A percentile compares a stretch with the other conserved stretches of the same genome.
phyloP scores from a whole-genome alignment of 2,888 invertebrate species.

The Chrysopilus asiliformis region DNA sequence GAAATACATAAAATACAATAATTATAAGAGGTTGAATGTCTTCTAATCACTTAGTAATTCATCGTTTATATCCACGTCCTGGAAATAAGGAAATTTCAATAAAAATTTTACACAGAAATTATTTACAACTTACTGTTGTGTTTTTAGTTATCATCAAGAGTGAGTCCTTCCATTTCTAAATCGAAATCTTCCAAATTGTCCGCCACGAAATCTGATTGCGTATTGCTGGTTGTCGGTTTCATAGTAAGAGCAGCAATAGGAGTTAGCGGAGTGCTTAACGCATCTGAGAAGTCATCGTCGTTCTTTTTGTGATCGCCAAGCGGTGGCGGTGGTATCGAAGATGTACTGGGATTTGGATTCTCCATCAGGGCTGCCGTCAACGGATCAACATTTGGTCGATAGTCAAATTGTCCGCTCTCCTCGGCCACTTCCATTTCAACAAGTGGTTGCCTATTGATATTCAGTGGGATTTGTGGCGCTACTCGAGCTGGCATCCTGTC shows the following conservation, averaged over 20 bases:
- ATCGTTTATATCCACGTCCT: slow-evolving; percentile 63
- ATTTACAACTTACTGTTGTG: slow-evolving; percentile 45
- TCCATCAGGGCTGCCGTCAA: background rate
- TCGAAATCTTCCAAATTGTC: slow-evolving; percentile 59
- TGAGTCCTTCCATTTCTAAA: slow-evolving; percentile 68
- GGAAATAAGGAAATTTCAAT: slow-evolving; percentile 24
- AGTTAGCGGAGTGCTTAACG: too few species aligned
- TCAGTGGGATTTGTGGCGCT: slow-evolving; percentile 43
- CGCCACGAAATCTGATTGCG: too few species aligned
- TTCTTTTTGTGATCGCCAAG: slow-evolving; percentile 25
- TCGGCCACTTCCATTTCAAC: slow-evolving; percentile 56
- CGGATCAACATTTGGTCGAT: slow-evolving; percentile 13
- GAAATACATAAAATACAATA: slow-evolving; percentile 1
- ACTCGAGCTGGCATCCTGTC: slow-evolving; percentile 41
- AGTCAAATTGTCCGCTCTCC: slow-evolving; percentile 38
- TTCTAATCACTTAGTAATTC: slow-evolving; percentile 50
- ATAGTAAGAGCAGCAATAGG: too few species aligned
- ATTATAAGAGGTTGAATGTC: background rate
- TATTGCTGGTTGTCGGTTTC: too few species aligned
- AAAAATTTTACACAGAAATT: too few species aligned
- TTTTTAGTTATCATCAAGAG: slow-evolving; percentile 68
- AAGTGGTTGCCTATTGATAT: slow-evolving; percentile 53
- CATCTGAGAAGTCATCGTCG: slow-evolving; percentile 17
- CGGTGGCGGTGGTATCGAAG: slow-evolving; percentile 3
- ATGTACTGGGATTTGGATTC: background rate